Percentiles rank a stretch among this genome's conserved stretches.
These are phyloP conservation scores for Drosophila arizonae DNA, from an alignment of 1,140 invertebrate genomes.

Conservation along the genomic window DNA sequence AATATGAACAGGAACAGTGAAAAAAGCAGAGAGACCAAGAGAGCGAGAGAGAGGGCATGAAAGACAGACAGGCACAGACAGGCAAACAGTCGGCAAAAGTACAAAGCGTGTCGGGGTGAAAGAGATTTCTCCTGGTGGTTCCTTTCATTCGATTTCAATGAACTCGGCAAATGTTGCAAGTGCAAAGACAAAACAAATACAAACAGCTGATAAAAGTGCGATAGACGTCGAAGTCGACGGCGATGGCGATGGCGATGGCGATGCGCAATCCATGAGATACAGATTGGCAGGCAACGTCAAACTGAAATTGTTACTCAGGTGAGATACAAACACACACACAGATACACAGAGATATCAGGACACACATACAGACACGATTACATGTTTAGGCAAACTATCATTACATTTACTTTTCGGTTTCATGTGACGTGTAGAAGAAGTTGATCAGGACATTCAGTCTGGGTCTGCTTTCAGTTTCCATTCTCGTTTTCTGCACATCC, in stretches of 20 bases:
- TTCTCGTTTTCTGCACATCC: slow-evolving; percentile 21
- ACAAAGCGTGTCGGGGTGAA: slow-evolving; percentile 65
- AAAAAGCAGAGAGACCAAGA: slow-evolving; percentile 28
- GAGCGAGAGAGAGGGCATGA: slow-evolving; percentile 28
- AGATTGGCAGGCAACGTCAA: slow-evolving; percentile 30
- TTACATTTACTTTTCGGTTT: slow-evolving; percentile 48
- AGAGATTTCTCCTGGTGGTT: slow-evolving; percentile 64
- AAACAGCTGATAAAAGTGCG: slow-evolving; percentile 76
- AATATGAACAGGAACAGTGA: slow-evolving; percentile 46
- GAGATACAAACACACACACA: not conserved
- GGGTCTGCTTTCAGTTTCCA: slow-evolving; percentile 49
- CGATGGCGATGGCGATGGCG: slow-evolving; percentile 8
- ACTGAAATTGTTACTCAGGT: slow-evolving; percentile 41
- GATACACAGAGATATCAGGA: not conserved
- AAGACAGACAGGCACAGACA: slow-evolving; percentile 24
- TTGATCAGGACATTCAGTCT: slow-evolving; percentile 47
- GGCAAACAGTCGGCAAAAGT: slow-evolving; percentile 73
- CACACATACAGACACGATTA: slow-evolving; percentile 29
- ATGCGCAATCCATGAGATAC: slow-evolving; percentile 46
- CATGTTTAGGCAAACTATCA: slow-evolving; percentile 34
- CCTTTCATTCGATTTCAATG: slow-evolving; percentile 74
- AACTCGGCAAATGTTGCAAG: slow-evolving; percentile 72
- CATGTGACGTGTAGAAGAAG: slow-evolving; percentile 23
- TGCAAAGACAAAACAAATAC: slow-evolving; percentile 62
- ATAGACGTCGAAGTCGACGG: slow-evolving; percentile 23